A percentile compares a stretch with the other conserved stretches of the same genome.
phyloP scores from a whole-genome alignment of 2,797 vertebrate genomes.

The Ateles fusciceps region DNA sequence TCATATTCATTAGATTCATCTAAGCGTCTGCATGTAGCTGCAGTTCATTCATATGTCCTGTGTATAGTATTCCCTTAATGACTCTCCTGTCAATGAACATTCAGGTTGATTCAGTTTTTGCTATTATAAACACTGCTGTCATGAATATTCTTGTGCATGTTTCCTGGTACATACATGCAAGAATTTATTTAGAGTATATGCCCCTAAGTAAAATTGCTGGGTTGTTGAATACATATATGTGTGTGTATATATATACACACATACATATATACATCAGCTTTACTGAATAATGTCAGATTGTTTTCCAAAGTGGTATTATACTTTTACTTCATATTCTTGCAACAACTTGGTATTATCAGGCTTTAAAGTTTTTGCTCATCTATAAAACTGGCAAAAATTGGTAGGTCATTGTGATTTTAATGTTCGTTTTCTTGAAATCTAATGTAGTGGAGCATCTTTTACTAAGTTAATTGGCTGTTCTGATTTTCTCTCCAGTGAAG shows the following conservation, averaged over 20 bases:
- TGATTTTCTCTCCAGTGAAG: constrained; percentile 18
- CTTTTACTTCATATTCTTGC: neutral
- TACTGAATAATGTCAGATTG: neutral
- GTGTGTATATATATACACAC: neutral
- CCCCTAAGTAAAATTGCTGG: neutral
- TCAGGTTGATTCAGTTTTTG: neutral
- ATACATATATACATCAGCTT: neutral
- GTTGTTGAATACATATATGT: neutral
- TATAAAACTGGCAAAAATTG: neutral
- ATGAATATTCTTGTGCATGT: neutral
- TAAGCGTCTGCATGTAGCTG: neutral
- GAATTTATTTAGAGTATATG: neutral
- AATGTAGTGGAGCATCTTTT: neutral
- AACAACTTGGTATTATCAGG: constrained; percentile 21
- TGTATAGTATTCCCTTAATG: neutral
- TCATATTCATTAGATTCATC: neutral
- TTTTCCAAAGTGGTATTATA: constrained; percentile 7
- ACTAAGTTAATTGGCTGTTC: neutral
- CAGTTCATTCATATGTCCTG: neutral
- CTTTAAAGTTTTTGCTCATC: neutral
- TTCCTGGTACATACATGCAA: neutral
- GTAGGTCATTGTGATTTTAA: constrained; percentile 7
- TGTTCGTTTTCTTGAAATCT: constrained; percentile 26
- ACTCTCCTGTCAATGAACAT: neutral
- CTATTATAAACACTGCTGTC: neutral